Base-by-base conservation (phyloP, 1,140 invertebrate genomes). In the Drosophila ohnishii region DNA sequence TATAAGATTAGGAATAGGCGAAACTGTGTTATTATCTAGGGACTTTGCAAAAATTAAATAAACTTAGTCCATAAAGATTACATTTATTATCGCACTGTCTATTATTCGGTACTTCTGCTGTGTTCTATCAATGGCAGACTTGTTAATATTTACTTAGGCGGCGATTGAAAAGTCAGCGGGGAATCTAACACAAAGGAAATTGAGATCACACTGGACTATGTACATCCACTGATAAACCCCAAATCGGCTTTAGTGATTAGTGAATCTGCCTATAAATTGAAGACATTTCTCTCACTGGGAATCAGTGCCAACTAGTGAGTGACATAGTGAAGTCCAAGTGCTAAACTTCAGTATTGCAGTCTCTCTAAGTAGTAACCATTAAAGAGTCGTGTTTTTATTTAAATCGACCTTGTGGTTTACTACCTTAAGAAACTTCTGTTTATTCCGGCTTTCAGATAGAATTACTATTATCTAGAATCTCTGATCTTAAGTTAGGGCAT, bases 331-430 rank as follows among this genome's bases (percentile, higher is more conserved):
- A 34, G 45, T 25, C 10, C 7, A 22, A 35, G 13, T 3, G 10
- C 28, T n/a, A 19, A 16, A 2, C 2, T 0, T 13, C 11, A 11
- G 35, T 57, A 3, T 16, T 57, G 51, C 57, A 65, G 16, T n/a
- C 76, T 69, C 64, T 48, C 50, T 86, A 86, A 86, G 83, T 86
- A 86, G 83, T 86, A 86, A 67, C 83, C 66, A 69, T 86, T 83
- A 83, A 83, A 51, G 62, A 84, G 83, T 83, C 57, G 72, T 80
- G 11, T 1, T 19, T 2, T 13, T 14, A 19, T 14, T 22, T 0
- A 22, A 35, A 32, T 62, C 72, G 40, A 76, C 50, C 83, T 50
- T 83, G 82, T 83, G 45, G 61, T 64, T 48, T 86, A 86, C 84
- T 86, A 64, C 83, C 67, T 86, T 25, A 34, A 44, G 56, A 37